Conservation (phyloP, 2,888 invertebrate species). For the Oithona nana region DNA sequence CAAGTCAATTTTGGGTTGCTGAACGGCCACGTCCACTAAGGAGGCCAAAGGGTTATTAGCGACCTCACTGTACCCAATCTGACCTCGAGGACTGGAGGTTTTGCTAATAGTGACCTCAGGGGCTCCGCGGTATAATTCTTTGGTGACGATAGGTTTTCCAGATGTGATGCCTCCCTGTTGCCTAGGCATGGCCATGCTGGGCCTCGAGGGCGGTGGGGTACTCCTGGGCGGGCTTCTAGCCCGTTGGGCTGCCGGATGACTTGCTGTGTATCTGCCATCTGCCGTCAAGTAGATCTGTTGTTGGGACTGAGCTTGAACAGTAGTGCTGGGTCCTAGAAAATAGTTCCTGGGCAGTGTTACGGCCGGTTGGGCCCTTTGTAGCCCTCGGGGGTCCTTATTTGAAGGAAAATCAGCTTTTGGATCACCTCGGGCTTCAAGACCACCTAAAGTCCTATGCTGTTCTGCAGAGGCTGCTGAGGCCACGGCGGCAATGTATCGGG, state of each 20-base stretch:
- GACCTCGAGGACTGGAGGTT: slow-evolving; percentile 1
- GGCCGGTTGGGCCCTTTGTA: neutral
- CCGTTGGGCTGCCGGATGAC: neutral
- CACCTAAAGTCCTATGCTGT: neutral
- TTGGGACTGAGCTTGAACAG: neutral
- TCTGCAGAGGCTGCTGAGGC: neutral
- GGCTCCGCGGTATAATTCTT: neutral
- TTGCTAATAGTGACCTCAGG: slow-evolving; percentile 13
- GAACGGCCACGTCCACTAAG: slow-evolving; percentile 74
- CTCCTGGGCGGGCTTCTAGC: neutral
- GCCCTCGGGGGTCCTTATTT: neutral
- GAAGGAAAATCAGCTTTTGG: slow-evolving; percentile 15
- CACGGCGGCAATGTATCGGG: neutral
- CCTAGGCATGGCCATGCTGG: neutral
- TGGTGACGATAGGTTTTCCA: slow-evolving; percentile 7
- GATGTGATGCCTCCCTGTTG: slow-evolving; percentile 1
- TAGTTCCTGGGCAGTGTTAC: neutral
- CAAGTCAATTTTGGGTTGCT: slow-evolving; percentile 50
- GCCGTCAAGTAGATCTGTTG: neutral
- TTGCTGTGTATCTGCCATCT: neutral
- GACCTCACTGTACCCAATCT: neutral
- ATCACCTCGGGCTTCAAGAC: slow-evolving; percentile 10
- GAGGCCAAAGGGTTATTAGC: slow-evolving; percentile 61
- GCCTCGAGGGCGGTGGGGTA: neutral
- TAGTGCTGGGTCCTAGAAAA: neutral